phyloP scores from a whole-genome alignment of 2,888 invertebrate species.

The Catotricha subobsoleta region DNA sequence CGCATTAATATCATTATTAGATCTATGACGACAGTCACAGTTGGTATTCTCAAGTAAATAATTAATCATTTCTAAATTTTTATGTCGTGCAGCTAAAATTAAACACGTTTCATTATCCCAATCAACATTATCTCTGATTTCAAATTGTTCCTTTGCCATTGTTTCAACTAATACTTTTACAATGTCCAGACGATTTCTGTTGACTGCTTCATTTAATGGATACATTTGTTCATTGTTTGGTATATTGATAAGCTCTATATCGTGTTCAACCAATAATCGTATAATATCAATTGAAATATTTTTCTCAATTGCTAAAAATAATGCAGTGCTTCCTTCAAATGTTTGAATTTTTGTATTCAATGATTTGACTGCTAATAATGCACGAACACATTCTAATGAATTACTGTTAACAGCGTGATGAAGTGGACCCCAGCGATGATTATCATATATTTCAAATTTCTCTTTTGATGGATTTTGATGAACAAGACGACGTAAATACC shows the following conservation, averaged over 20 bases:
- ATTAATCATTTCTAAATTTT: conserved; percentile 9
- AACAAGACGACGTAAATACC: not conserved
- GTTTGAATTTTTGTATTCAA: conserved; percentile 4
- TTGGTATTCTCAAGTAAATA: conserved; percentile 8
- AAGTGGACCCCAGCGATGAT: conserved; percentile 8
- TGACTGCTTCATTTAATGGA: conserved; percentile 8
- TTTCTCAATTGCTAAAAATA: conserved; percentile 7
- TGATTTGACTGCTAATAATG: conserved; percentile 2
- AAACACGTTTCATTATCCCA: conserved; percentile 10
- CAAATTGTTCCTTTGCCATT: conserved; percentile 3
- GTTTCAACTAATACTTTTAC: conserved; percentile 8
- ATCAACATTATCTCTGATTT: conserved; percentile 8
- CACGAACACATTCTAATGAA: conserved; percentile 5
- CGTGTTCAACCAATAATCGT: conserved; percentile 1
- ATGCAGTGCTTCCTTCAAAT: conserved; percentile 9
- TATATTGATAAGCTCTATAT: conserved; percentile 6
- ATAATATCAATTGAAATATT: conserved; percentile 7
- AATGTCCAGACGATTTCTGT: conserved; percentile 8
- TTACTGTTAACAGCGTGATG: conserved; percentile 10
- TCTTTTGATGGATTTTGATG: not conserved
- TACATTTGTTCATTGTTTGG: conserved; percentile 9
- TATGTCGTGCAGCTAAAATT: conserved; percentile 7
- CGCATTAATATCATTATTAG: not conserved
- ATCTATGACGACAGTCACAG: conserved; percentile 6
- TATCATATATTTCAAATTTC: conserved; percentile 6